Conservation (phyloP, 2,113 vertebrate genomes). For the Tonatia bakeri region DNA sequence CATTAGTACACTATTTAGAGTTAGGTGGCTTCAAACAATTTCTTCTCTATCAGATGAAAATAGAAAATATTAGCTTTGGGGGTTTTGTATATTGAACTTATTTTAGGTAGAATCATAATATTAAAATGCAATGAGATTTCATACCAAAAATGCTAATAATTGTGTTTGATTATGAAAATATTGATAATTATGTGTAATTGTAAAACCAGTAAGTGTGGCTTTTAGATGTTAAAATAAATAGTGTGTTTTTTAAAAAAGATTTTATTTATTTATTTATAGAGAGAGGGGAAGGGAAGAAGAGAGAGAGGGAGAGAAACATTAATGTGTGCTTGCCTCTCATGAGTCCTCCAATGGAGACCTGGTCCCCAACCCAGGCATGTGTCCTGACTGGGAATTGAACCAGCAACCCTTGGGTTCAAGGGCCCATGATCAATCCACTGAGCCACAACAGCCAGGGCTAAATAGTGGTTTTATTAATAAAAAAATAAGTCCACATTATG, state of each 20-base stretch:
- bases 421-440: too few species aligned
- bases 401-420: too few species aligned
- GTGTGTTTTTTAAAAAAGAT: neutral
- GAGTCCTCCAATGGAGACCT: too few species aligned
- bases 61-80: neutral
- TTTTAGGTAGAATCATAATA: neutral
- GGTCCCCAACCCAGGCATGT: too few species aligned
- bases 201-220: neutral
- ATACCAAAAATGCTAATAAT: neutral
- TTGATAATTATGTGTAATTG: neutral
- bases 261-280: too few species aligned
- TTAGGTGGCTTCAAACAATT: neutral
- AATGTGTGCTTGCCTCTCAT: too few species aligned
- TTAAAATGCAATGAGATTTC: neutral
- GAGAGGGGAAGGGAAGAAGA: too few species aligned
- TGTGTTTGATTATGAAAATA: neutral
- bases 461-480: neutral
- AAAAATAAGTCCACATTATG: neutral
- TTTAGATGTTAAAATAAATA: neutral
- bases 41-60: neutral
- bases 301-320: too few species aligned
- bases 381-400: too few species aligned
- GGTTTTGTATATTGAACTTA: neutral
- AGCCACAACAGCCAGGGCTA: too few species aligned
- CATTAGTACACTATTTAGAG: neutral